These are phyloP conservation scores for Orthonyx spaldingii DNA, from an alignment of 2,113 vertebrate genomes.

Conservation along the genomic window DNA sequence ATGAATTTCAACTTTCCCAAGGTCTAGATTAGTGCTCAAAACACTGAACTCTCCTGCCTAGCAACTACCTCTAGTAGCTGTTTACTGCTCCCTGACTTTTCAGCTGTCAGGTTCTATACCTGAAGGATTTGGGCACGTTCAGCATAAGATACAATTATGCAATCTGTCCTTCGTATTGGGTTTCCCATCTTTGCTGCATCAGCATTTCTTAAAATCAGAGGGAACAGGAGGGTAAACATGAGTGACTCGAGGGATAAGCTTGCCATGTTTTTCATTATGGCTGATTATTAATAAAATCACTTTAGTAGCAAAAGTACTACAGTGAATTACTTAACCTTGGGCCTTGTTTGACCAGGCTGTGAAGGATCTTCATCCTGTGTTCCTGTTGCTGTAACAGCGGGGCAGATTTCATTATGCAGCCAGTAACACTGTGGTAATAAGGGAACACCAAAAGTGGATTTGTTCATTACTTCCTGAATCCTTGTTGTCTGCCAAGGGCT, in stretches of 20 bases:
- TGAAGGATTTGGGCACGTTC: neutral
- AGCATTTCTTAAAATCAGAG: slow-evolving; percentile 6
- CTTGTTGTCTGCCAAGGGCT: neutral
- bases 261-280: neutral
- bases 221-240: neutral
- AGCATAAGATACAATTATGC: neutral
- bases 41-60: neutral
- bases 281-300: slow-evolving; percentile 1
- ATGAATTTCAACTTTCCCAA: neutral
- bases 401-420: neutral
- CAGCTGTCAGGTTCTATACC: neutral
- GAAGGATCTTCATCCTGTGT: neutral
- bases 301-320: neutral
- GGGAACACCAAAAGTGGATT: neutral
- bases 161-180: neutral
- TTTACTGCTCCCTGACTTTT: neutral
- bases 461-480: neutral
- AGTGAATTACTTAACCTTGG: neutral
- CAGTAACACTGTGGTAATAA: neutral
- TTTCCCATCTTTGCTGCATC: neutral
- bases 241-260: neutral
- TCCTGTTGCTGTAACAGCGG: neutral
- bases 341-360: neutral
- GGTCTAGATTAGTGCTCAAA: neutral
- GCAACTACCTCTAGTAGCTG: neutral